phyloP scores from a whole-genome alignment of 92 coral and sea anemone species.

The Heteractis magnifica region DNA sequence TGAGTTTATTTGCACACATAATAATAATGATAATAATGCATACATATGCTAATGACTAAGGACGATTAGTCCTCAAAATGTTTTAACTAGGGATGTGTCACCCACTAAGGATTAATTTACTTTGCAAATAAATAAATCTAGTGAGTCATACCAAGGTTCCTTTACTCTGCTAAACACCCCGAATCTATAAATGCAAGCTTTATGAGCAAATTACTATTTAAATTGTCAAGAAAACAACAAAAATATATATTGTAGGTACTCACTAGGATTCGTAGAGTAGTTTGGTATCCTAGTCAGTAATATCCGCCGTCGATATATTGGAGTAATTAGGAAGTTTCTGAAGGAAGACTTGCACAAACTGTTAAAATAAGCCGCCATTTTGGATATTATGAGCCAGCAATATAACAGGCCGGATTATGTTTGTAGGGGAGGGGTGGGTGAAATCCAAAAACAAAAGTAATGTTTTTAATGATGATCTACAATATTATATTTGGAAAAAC shows the following conservation, averaged over 20 bases:
- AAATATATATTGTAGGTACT: background rate
- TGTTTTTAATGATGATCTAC: background rate
- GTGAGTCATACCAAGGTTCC: too few relatives aligned
- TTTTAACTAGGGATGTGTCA: too few relatives aligned
- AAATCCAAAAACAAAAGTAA: too few relatives aligned
- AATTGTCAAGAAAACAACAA: background rate
- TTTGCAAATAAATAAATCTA: too few relatives aligned
- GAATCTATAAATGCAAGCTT: background rate
- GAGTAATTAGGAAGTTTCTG: constrained; percentile 2
- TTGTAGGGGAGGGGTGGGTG: background rate
- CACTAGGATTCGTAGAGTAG: constrained; percentile 34
- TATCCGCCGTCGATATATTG: background rate
- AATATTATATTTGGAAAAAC: background rate
- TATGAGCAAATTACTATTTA: background rate
- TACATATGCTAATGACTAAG: too few relatives aligned
- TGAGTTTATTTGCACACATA: too few relatives aligned
- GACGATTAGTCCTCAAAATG: too few relatives aligned
- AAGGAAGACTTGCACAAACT: background rate
- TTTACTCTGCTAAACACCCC: background rate
- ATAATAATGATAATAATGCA: too few relatives aligned
- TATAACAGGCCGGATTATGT: background rate
- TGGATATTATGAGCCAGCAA: constrained; percentile 29
- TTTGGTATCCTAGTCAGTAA: constrained; percentile 6
- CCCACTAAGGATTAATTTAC: too few relatives aligned
- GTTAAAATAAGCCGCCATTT: constrained; percentile 50